phyloP scores from a whole-genome alignment of 2,797 vertebrate species.

The Pempheris klunzingeri region DNA sequence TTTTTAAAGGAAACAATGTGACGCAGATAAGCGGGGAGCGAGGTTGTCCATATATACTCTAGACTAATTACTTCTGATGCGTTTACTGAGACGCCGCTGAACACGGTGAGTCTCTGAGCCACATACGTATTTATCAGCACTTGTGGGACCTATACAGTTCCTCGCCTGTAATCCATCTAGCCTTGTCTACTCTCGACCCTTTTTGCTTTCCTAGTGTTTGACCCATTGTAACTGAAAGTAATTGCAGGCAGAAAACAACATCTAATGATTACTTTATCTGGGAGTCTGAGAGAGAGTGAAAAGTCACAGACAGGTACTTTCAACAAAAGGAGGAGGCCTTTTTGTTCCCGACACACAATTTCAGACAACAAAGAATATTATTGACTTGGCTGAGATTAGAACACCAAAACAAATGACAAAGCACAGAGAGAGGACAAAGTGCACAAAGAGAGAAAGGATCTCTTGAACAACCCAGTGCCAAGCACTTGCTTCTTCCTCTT shows the following conservation, averaged over 20 bases:
- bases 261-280: conserved; percentile 90
- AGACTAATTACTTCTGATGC: conserved; percentile 85
- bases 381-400: conserved; percentile 90
- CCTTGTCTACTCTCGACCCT: conserved; percentile 77
- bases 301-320: conserved; percentile 88
- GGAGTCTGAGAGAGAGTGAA: conserved; percentile 83
- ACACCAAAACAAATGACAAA: conserved; percentile 90
- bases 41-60: conserved; percentile 79
- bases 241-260: conserved; percentile 89
- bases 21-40: conserved; percentile 72
- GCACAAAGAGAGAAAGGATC: conserved; percentile 82
- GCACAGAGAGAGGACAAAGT: conserved; percentile 84
- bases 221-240: conserved; percentile 88
- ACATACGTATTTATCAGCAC: conserved; percentile 85
- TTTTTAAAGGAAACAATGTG: conserved; percentile 74
- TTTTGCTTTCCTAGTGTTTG: conserved; percentile 82
- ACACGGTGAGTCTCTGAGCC: conserved; percentile 77
- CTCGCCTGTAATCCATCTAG: conserved; percentile 82
- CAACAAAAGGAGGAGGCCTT: conserved; percentile 84
- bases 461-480: conserved; percentile 76
- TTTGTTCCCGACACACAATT: conserved; percentile 86
- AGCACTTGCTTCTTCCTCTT: conserved; percentile 77
- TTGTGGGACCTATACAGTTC: conserved; percentile 81
- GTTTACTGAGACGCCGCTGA: conserved; percentile 77
- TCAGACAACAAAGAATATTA: conserved; percentile 91